phyloP scores from a whole-genome alignment of 2,113 vertebrate genomes.

The Solenodon paradoxus region DNA sequence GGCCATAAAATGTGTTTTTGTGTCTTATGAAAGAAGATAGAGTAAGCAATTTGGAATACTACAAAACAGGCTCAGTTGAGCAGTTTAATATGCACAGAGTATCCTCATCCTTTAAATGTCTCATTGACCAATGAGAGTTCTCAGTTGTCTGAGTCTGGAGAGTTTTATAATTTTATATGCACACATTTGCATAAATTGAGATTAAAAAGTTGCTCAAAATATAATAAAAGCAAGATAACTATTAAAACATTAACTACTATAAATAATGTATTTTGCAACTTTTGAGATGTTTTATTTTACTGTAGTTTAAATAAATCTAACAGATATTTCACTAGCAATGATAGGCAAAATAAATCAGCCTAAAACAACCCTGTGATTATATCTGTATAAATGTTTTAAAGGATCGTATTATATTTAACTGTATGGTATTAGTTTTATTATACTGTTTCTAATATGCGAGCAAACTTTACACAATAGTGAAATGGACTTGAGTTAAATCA shows the following conservation, averaged over 20 bases:
- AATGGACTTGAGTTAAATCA: background rate
- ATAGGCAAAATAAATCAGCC: background rate
- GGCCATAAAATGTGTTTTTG: constrained; percentile 62
- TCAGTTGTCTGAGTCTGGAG: constrained; percentile 56
- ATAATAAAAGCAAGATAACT: constrained; percentile 38
- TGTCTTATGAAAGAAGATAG: constrained; percentile 69
- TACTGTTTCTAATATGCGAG: constrained; percentile 12
- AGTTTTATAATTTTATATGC: constrained; percentile 55
- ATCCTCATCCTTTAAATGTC: constrained; percentile 48
- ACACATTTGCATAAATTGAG: constrained; percentile 66
- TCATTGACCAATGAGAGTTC: constrained; percentile 22
- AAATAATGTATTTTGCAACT: constrained; percentile 44
- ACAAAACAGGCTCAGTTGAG: constrained; percentile 55
- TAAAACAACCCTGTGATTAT: background rate
- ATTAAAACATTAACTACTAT: constrained; percentile 20
- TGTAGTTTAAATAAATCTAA: background rate
- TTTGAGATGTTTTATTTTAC: constrained; percentile 7
- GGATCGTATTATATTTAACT: background rate
- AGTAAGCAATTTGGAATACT: constrained; percentile 76
- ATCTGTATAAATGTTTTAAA: constrained; percentile 24
- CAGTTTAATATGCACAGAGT: constrained; percentile 79
- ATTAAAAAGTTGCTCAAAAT: constrained; percentile 52
- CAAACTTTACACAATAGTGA: background rate
- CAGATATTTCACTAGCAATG: constrained; percentile 13
- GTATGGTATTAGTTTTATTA: background rate